These are phyloP conservation scores for Lithobius niger DNA, from an alignment of 1,140 invertebrate genomes.

Conservation along the genomic window DNA sequence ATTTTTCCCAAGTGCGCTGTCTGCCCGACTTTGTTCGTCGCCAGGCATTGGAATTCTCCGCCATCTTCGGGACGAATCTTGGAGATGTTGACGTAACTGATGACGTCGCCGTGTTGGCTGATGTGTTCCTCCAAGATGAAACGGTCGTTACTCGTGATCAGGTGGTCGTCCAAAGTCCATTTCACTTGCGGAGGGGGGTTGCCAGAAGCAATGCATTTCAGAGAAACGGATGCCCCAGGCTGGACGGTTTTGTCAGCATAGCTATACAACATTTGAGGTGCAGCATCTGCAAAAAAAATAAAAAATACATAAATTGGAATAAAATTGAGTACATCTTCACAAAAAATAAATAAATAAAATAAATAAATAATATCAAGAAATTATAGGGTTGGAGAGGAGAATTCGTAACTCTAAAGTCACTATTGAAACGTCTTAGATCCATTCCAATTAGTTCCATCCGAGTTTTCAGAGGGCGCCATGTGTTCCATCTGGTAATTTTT, in stretches of 20 bases:
- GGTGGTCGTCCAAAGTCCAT: conserved; percentile 66
- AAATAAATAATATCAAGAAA: too few relatives aligned
- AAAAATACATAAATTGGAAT: too few relatives aligned
- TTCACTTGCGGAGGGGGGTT: conserved; percentile 63
- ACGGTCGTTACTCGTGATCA: conserved; percentile 46
- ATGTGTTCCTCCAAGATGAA: conserved; percentile 49
- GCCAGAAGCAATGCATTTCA: conserved; percentile 71
- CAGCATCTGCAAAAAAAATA: conserved; percentile 47
- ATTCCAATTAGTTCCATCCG: too few relatives aligned
- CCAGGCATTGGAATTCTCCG: conserved; percentile 70
- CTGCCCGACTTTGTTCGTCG: conserved; percentile 61
- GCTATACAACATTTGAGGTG: conserved; percentile 62
- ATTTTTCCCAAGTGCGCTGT: conserved; percentile 58
- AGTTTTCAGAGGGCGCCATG: too few relatives aligned
- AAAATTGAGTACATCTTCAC: too few relatives aligned
- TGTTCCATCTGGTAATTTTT: too few relatives aligned
- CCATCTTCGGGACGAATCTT: conserved; percentile 69
- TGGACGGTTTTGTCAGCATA: conserved; percentile 71
- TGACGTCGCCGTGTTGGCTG: conserved; percentile 64
- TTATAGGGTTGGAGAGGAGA: too few relatives aligned
- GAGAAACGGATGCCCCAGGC: conserved; percentile 62
- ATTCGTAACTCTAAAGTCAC: too few relatives aligned
- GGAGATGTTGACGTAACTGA: conserved; percentile 71
- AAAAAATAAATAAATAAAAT: too few relatives aligned
- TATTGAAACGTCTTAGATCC: too few relatives aligned